Base-by-base conservation (phyloP, 2,113 vertebrate species). In the Sorex araneus region DNA sequence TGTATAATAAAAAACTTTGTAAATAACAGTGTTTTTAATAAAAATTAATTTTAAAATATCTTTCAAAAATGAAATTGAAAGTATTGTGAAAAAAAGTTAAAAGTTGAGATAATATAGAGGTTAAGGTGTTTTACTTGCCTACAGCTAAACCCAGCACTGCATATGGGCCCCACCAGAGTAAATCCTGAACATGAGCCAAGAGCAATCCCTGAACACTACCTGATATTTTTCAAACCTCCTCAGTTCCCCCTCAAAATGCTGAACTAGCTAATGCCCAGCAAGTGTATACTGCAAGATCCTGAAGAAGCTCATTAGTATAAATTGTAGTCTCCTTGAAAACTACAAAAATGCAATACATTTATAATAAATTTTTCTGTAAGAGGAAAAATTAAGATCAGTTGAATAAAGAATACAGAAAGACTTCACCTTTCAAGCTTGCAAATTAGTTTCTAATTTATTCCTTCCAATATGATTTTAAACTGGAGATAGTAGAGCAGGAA, bases 311-410 rank as follows among this genome's bases (percentile, higher is more conserved):
- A 69, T 75, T 96, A 97, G 78, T 94, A 96, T 50, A 78, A 85
- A 94, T 27, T 95, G 50, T 91, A 40, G 40, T 40, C 40, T 40
- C 7, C 40, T 40, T 89, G 93, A 90, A 97, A 94, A 94, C 92
- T 97, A 94, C 95, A 97, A 93, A 88, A 96, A 92, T 83, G 63
- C 18, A 54, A 90, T 90, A 95, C 96, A 96, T 98, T 98, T 97
- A 96, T n/a, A 63, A 63, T n/a, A 23, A 85, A 63, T 47, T 92
- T 70, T 93, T 34, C 73, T 92, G 7, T 76, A 19, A 64, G 69
- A 30, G 67, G 45, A 87, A 87, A 76, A 88, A 76, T 82, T 92
- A 82, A 82, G 57, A 69, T 60, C 16, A 67, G 16, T 92, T 75
- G 60, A 45, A 67, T 88, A 36, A 88, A 92, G 60, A 82, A 54